Evolutionary conservation across 2,113 vertebrate species (phyloP), one percentile per base, ranked within the genome.

Genomic region (Leptobrachium ailaonicum): DNA sequence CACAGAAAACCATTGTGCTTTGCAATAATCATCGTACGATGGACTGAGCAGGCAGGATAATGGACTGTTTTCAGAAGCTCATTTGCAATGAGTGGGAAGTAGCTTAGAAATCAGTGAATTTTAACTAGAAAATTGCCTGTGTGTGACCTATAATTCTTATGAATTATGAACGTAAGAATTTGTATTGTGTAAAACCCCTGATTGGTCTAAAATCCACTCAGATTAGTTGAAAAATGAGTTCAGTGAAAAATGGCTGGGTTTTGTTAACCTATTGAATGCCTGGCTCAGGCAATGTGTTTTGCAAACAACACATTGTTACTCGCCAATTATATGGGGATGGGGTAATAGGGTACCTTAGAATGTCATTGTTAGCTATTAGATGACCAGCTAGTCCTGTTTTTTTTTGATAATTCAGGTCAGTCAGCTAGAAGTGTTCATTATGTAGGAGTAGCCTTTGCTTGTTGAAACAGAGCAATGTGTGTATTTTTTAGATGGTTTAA

Each of bases 121-220:
- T 64, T 64, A 64, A 64, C 62, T 64, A 64, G 62, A 64, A 64
- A 64, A 64, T 64, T 64, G 62, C 62, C 62, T 40, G 62, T 64
- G 10, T 60, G 62, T 64, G 62, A 64, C 62, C 62, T 64, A 64
- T 64, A 64, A 64, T 64, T 32, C 62, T 40, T 64, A 40, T 64
- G 62, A 64, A 64, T 64, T 64, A 64, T 7, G 62, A 64, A 6
- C 14, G n/a, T 64, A 40, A 64, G 62, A 32, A 64, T 64, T n/a
- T 64, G 62, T 40, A 20, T 64, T 64, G n/a, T 32, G 20, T 12
- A 60, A 1, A 40, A 64, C n/a, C 62, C 62, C 20, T 64, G 62
- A 64, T 64, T 64, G 62, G 32, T 32, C 62, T 69, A 45, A 69
- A 69, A 40, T 40, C 66, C 42, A 14, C 67, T 44, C 14, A 45